These are phyloP conservation scores for Junonia oenone DNA, from an alignment of 2,888 invertebrate genomes.

Conservation along the genomic window DNA sequence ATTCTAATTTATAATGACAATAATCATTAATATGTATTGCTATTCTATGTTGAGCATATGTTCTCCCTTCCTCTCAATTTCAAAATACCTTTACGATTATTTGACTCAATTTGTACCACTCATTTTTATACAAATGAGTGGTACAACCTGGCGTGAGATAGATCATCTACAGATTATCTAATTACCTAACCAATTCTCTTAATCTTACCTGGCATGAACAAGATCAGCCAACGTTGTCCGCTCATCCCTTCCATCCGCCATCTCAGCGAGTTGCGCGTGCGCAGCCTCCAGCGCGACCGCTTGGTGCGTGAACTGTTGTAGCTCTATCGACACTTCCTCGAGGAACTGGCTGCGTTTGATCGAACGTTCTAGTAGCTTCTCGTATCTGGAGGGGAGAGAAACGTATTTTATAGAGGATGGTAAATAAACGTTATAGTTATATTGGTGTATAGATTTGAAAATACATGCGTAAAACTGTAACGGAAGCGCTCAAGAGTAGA, in stretches of 20 bases:
- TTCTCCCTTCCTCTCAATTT: no score
- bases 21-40: no score
- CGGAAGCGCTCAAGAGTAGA: no score
- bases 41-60: no score
- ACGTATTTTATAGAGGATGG: background rate
- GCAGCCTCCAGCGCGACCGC: constrained; percentile 85
- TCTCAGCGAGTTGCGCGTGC: constrained; percentile 84
- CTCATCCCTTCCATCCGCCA: constrained; percentile 86
- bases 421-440: background rate
- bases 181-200: background rate
- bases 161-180: no score
- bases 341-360: constrained; percentile 89
- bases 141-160: no score
- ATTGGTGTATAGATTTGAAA: no score
- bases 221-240: constrained; percentile 79
- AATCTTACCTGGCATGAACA: constrained; percentile 69
- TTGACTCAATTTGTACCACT: no score
- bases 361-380: constrained; percentile 90
- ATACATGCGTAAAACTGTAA: no score
- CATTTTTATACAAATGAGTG: no score
- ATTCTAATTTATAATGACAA: no score
- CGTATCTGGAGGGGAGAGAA: constrained; percentile 81
- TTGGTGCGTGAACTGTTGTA: constrained; percentile 84
- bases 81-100: no score
- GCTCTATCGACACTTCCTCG: constrained; percentile 85